phyloP scores from a whole-genome alignment of 2,797 vertebrate species.

The Molossus molossus region DNA sequence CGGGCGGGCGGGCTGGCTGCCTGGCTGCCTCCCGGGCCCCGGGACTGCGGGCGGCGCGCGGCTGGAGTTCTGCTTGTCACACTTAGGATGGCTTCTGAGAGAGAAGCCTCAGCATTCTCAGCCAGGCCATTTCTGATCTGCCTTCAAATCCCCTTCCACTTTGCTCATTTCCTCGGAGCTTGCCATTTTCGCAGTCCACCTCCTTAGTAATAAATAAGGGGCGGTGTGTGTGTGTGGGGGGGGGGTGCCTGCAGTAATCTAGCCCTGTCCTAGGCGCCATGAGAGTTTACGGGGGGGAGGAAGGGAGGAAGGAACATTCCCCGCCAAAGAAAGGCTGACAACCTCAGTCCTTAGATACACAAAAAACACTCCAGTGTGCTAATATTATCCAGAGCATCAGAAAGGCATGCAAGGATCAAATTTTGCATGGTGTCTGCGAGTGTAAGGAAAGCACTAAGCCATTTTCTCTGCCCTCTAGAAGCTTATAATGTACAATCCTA shows the following conservation, averaged over 20 bases:
- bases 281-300: constrained; percentile 62
- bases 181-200: constrained; percentile 69
- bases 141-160: constrained; percentile 70
- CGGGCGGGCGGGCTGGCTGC: constrained; percentile 36
- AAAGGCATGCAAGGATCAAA: constrained; percentile 78
- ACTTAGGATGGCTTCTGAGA: neutral
- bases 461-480: constrained; percentile 77
- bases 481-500: constrained; percentile 46
- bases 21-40: neutral
- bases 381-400: constrained; percentile 79
- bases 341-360: constrained; percentile 60
- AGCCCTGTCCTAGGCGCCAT: constrained; percentile 78
- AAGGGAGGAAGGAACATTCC: constrained; percentile 69
- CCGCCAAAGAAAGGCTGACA: constrained; percentile 65
- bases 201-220: constrained; percentile 69
- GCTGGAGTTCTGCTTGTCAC: neutral
- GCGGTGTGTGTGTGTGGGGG: neutral
- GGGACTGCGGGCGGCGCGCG: constrained; percentile 20
- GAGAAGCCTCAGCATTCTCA: neutral
- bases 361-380: constrained; percentile 76
- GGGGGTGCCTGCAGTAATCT: constrained; percentile 50
- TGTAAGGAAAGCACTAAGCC: constrained; percentile 74
- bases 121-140: constrained; percentile 57
- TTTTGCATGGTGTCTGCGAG: constrained; percentile 76
- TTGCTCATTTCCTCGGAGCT: constrained; percentile 60